Conservation (phyloP, 2,888 invertebrate genomes). For the Meiosimyza platycephala region DNA sequence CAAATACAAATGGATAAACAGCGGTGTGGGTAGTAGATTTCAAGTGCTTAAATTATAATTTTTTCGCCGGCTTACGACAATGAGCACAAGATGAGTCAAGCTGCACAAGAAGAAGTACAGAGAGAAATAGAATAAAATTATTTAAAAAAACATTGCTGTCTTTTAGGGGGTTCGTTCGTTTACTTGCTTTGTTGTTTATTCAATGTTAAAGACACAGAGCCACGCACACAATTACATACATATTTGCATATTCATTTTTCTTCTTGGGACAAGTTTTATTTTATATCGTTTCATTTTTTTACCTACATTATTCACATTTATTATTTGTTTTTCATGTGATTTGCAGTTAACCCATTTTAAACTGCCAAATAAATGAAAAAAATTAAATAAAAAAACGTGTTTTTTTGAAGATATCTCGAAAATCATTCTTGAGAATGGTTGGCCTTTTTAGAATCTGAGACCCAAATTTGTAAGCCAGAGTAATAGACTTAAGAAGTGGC, state of each 20-base stretch:
- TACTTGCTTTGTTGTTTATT: neutral
- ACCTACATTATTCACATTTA: neutral
- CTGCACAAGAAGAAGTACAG: neutral
- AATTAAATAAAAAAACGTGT: no score
- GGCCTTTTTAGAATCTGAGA: no score
- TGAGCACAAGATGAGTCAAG: neutral
- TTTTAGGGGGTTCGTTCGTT: no score
- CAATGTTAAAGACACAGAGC: neutral
- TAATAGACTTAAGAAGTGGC: no score
- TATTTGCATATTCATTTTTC: constrained; percentile 23
- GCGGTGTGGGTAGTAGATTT: neutral
- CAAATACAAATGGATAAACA: constrained; percentile 46
- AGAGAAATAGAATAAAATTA: neutral
- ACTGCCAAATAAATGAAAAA: no score
- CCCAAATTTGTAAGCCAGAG: no score
- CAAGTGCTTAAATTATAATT: constrained; percentile 31
- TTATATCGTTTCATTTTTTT: neutral
- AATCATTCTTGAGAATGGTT: no score
- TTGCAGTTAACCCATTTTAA: neutral
- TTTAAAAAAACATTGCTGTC: neutral
- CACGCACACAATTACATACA: neutral
- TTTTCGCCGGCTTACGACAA: neutral
- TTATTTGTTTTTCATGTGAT: neutral
- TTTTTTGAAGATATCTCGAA: no score
- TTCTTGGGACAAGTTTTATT: neutral